Evolutionary conservation across 2,888 invertebrate species (phyloP), one percentile per base, ranked within the genome.

Genomic region (Nemotelus pantherinus): DNA sequence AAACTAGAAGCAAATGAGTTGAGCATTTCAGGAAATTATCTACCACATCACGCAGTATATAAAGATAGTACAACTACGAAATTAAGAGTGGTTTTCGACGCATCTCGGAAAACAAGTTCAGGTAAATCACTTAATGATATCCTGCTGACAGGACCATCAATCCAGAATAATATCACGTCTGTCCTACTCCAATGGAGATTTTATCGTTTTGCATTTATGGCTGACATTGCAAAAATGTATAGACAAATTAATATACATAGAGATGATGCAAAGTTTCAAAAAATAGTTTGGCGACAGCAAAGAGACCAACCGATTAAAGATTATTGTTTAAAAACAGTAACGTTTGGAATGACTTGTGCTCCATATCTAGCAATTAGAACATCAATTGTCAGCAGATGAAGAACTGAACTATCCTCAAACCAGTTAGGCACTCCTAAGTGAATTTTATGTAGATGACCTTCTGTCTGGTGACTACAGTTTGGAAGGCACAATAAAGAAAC

Each of bases 21-120:
- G 25, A 25, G 25, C 25, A 25, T 25, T 25, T 25, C 25, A 25
- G 25, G 25, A 25, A 25, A 25, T 41, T 65, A 65, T 9, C n/a
- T 65, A 3, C 65, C 43, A 3, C 3, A 65, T 65, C 65, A 65
- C n/a, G 65, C 65, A 2, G 65, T 65, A 7, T 65, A 45, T 44
- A 65, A 44, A n/a, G 65, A 65, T 6, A 65, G 65, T 65, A 43
- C 44, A 41, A 65, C 44, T 3, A 65, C 65, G 7, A 44, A 44
- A 9, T 9, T 65, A 10, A 43, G 65, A 44, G 65, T 65, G 5
- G 65, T 65, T n/a, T 65, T 65, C 45, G 65, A 65, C n/a, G 65
- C 65, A 41, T 65, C 65, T 2, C 43, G 65, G 41, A 63, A 63
- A 39, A 41, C 25, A 9, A 63, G 25, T 39, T 25, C n/a, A 3